A percentile compares a stretch with the other conserved stretches of the same genome.
Conservation (phyloP, 2,113 vertebrate species). For the Poecilia latipinna region DNA sequence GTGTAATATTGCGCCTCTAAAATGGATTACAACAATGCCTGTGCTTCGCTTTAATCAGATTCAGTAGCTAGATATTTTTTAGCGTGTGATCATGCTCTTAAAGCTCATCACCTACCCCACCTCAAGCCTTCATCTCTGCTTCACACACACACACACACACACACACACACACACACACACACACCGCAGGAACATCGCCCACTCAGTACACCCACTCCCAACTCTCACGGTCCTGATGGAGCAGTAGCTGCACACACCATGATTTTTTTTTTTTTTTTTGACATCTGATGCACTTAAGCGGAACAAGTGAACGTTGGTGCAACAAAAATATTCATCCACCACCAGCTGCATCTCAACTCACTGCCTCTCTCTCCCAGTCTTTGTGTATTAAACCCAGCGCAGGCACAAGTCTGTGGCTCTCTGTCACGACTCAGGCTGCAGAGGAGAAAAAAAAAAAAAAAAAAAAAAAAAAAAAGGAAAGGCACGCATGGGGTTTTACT, state of each 20-base stretch:
- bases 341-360: neutral
- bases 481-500: constrained; percentile 22
- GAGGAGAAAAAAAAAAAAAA: neutral
- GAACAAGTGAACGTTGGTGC: neutral
- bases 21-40: neutral
- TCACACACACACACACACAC: neutral
- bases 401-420: constrained; percentile 24
- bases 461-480: constrained; percentile 12
- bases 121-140: constrained; percentile 5
- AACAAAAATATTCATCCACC: constrained; percentile 3
- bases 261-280: neutral
- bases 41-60: neutral
- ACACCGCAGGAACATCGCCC: constrained; percentile 31
- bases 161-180: neutral
- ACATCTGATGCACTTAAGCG: neutral
- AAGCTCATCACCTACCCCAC: constrained; percentile 18
- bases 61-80: constrained; percentile 10
- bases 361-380: neutral
- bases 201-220: constrained; percentile 49
- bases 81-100: neutral
- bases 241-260: neutral
- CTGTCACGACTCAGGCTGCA: constrained; percentile 65
- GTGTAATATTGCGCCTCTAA: neutral
- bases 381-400: constrained; percentile 14
- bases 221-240: too few species aligned